Base-by-base conservation (phyloP, 1,140 invertebrate genomes). In the Drosophila takahashii region DNA sequence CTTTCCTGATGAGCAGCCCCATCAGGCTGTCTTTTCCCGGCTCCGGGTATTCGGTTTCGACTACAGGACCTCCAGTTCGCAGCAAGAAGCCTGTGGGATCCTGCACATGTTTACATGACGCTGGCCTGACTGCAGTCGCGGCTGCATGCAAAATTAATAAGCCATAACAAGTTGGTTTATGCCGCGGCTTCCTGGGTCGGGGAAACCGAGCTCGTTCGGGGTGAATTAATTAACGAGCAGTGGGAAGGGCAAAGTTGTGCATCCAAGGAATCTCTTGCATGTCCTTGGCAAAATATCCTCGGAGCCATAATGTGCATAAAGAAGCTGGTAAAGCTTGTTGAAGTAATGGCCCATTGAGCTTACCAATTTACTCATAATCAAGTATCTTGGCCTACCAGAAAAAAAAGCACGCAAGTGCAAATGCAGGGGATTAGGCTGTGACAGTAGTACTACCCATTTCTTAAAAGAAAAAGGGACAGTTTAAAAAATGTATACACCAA, bases 111-210 rank as follows among this genome's bases (percentile, higher is more conserved):
- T 67, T 67, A 65, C 64, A 67, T 70, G 62, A 58, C 27, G 53
- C 34, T 62, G 60, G 27, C 60, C 29, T 34, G 53, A 47, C 61
- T 65, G 66, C 66, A 67, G 37, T 39, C 62, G 62, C 62, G 62
- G 64, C 51, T 70, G 51, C 65, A 26, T 71, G 65, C 51, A 71
- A 71, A 71, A 57, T 71, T 71, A 71, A 71, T 71, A 71, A 71
- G 67, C 51, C 67, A 34, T 71, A 71, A 71, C 51, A 66, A 66
- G 64, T 70, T 71, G 67, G 64, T 42, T 67, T 66, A 42, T 56
- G 50, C 34, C 29, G 32, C 59, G 34, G 42, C 26, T 37, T 45
- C 52, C 52, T 18, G 32, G 6, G n/a, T n/a, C 50, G 13, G 15
- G 27, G 26, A 61, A 62, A 26, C 48, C 18, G 13, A 29, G 27